Evolutionary conservation across 1,140 invertebrate genomes (phyloP).

Genomic region (Drosophila elegans): DNA sequence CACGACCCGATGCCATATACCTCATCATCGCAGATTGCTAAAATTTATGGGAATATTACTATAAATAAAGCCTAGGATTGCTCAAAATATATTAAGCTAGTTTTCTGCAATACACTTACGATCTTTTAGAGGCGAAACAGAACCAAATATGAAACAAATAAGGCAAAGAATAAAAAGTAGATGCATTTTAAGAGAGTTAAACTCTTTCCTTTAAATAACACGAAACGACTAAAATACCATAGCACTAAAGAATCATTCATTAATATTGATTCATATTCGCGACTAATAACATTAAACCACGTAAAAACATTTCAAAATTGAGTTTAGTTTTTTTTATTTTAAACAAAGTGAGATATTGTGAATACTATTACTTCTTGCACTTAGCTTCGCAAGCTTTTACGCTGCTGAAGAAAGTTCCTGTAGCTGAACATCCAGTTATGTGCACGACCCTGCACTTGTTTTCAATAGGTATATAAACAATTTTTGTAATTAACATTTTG

Average conservation of each 20-base stretch:
- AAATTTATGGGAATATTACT: neutral
- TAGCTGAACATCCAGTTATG: neutral
- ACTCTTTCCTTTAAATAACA: neutral
- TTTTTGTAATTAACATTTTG: constrained; percentile 2
- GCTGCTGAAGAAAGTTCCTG: constrained; percentile 3
- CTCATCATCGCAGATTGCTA: neutral
- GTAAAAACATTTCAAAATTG: no score
- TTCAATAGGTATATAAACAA: neutral
- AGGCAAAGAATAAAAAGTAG: neutral
- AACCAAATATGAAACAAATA: neutral
- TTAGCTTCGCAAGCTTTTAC: neutral
- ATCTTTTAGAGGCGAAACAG: neutral
- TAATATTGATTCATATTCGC: neutral
- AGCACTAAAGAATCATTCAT: neutral
- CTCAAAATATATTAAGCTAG: neutral
- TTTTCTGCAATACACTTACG: neutral
- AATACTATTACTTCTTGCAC: neutral
- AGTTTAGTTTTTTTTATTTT: no score
- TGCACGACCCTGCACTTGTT: neutral
- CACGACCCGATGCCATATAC: neutral
- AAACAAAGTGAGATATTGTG: no score
- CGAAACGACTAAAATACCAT: neutral
- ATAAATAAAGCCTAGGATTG: no score
- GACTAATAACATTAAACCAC: neutral
- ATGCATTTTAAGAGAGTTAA: neutral